Conservation (phyloP, 2,113 vertebrate genomes). For the Paracanthobrama guichenoti region DNA sequence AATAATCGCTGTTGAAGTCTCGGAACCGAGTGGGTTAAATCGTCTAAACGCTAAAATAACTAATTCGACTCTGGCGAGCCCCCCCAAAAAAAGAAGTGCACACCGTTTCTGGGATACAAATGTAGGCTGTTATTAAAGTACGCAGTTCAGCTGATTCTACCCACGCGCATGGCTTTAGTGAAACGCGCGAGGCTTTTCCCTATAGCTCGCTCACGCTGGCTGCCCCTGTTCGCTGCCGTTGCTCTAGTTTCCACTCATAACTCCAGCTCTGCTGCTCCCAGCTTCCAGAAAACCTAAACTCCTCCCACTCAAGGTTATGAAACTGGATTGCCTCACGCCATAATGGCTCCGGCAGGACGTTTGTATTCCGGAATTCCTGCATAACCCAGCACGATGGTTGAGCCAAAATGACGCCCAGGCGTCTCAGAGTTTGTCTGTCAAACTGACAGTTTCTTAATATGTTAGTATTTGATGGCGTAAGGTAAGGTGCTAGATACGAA, state of each 20-base stretch:
- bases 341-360: conserved; percentile 63
- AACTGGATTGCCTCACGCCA: conserved; percentile 70
- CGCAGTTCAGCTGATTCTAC: conserved; percentile 27
- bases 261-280: conserved; percentile 54
- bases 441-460: conserved; percentile 63
- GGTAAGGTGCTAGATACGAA: neutral
- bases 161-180: conserved; percentile 25
- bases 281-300: conserved; percentile 70
- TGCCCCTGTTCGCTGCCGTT: conserved; percentile 39
- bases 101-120: neutral
- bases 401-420: conserved; percentile 70
- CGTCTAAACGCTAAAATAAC: conserved; percentile 9
- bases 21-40: conserved; percentile 5
- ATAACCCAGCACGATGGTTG: conserved; percentile 42
- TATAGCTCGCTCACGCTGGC: conserved; percentile 28
- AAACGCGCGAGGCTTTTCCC: conserved; percentile 21
- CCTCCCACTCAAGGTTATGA: conserved; percentile 73
- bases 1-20: conserved; percentile 15
- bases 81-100: neutral
- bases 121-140: conserved; percentile 14
- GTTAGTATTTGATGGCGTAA: neutral
- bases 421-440: conserved; percentile 14
- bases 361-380: conserved; percentile 40
- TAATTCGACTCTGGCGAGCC: neutral
- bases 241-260: conserved; percentile 50